These are phyloP conservation scores for Vidua chalybeata DNA, from an alignment of 2,113 vertebrate genomes.

Conservation along the genomic window DNA sequence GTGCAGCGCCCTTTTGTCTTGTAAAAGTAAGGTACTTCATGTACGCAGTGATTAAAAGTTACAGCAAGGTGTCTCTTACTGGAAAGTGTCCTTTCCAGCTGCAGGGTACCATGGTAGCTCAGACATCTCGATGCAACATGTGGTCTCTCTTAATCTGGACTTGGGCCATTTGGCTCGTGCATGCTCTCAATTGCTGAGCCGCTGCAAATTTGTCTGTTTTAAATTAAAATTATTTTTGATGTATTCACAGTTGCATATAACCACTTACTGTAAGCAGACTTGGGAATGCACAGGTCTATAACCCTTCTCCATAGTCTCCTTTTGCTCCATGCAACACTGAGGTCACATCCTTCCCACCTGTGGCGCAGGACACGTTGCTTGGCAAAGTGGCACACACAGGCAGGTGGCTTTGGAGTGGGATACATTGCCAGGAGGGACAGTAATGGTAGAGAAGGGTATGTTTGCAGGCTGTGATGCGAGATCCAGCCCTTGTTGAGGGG, in stretches of 20 bases:
- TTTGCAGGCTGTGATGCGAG: not conserved
- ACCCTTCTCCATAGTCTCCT: not conserved
- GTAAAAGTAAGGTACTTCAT: not conserved
- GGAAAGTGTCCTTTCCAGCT: not conserved
- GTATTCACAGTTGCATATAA: not conserved
- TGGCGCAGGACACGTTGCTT: accelerated
- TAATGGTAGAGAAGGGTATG: not conserved
- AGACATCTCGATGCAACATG: not conserved
- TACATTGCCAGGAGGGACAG: not conserved
- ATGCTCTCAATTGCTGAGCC: not conserved
- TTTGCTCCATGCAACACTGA: accelerated
- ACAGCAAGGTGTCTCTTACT: not conserved
- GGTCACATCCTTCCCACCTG: not conserved
- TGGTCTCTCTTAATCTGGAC: not conserved
- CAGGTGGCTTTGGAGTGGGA: not conserved
- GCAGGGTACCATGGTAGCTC: not conserved
- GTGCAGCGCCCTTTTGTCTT: not conserved
- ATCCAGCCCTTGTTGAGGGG: not conserved
- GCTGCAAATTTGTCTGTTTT: not conserved
- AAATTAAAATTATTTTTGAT: slow-evolving; percentile 7
- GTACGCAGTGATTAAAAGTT: not conserved
- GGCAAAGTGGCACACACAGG: accelerated
- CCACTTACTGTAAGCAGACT: not conserved
- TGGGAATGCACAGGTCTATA: accelerated
- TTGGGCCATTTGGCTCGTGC: not conserved